A percentile compares a stretch with the other conserved stretches of the same genome.
Conservation (phyloP, 2,113 vertebrate genomes). For the Hiodon alosoides region DNA sequence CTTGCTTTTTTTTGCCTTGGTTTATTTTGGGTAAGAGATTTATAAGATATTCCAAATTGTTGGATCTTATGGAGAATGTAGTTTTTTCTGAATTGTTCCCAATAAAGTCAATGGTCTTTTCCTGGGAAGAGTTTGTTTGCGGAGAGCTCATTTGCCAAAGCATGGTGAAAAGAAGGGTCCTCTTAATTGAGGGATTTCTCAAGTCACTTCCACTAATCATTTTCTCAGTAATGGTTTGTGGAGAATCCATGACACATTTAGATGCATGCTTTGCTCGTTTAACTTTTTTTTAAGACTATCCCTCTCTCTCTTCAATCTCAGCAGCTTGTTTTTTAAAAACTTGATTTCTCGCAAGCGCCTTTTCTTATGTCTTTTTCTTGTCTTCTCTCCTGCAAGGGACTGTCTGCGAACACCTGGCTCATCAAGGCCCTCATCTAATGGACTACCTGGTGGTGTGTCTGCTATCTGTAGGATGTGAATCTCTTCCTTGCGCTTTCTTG, state of each 20-base stretch:
- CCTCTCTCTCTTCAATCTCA: constrained; percentile 6
- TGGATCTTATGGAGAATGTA: too few relatives aligned
- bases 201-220: too few relatives aligned
- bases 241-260: too few relatives aligned
- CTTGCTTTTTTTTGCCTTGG: too few relatives aligned
- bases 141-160: too few relatives aligned
- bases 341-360: background rate
- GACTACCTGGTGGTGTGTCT: constrained; percentile 9
- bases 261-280: background rate
- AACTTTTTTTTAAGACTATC: constrained; percentile 4
- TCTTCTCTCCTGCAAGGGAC: too few relatives aligned
- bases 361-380: background rate
- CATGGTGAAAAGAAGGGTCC: background rate
- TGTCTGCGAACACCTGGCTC: background rate
- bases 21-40: too few relatives aligned
- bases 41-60: too few relatives aligned
- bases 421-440: background rate
- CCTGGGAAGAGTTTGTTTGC: too few relatives aligned
- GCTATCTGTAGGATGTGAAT: background rate
- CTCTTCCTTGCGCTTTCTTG: background rate
- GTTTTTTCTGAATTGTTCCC: too few relatives aligned
- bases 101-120: too few relatives aligned
- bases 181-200: constrained; percentile 1
- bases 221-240: too few relatives aligned
- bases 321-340: background rate